phyloP scores from a whole-genome alignment of 2,113 vertebrate genomes.

The Tetrao urogallus region DNA sequence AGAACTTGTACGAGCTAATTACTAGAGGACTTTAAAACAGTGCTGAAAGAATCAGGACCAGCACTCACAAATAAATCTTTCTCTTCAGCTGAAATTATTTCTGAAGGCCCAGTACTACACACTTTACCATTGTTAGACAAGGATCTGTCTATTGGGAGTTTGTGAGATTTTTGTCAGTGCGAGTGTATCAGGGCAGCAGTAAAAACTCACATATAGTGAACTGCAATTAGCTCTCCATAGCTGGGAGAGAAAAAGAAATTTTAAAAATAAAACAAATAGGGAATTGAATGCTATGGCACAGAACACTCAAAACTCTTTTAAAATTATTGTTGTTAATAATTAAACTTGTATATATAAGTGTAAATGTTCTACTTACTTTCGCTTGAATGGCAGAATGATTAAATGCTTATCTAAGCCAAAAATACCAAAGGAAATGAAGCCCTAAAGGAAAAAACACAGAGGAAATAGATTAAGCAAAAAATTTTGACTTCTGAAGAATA shows the following conservation, averaged over 20 bases:
- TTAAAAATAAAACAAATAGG: background rate
- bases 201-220: background rate
- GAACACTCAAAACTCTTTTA: background rate
- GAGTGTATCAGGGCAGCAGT: background rate
- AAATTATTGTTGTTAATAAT: background rate
- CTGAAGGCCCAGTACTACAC: background rate
- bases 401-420: slow-evolving; percentile 97
- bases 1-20: background rate
- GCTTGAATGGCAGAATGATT: slow-evolving; percentile 94
- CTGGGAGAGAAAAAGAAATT: background rate
- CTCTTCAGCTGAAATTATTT: background rate
- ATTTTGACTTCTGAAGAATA: background rate
- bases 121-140: background rate
- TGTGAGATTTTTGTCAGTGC: background rate
- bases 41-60: background rate
- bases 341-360: background rate
- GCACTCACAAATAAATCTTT: background rate
- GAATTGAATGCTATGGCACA: background rate
- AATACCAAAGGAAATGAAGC: slow-evolving; percentile 93
- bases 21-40: background rate
- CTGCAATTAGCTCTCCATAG: background rate
- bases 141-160: background rate
- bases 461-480: background rate
- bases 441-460: slow-evolving; percentile 73
- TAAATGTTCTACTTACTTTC: slow-evolving; percentile 82